Percentiles rank a stretch among this genome's conserved stretches.
These are phyloP conservation scores for Serranus cabrilla DNA, from an alignment of 2,797 vertebrate species.

Conservation along the genomic window DNA sequence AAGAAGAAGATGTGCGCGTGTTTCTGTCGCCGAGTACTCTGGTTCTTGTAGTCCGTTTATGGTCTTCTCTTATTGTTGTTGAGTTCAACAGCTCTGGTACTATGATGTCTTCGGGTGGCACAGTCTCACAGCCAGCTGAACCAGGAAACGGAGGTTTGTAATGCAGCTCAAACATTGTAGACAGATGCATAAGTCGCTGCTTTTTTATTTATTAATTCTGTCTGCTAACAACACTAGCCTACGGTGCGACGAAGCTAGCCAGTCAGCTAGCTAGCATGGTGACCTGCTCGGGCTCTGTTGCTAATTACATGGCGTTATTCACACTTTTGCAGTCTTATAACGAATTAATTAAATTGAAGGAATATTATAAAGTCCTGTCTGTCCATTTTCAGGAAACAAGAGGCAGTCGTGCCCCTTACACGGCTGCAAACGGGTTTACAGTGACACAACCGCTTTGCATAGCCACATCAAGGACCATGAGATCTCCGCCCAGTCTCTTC, in stretches of 20 bases:
- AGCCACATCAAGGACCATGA: constrained; percentile 90
- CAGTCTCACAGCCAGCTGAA: background rate
- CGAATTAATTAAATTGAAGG: fast-evolving
- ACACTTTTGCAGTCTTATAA: too few relatives aligned
- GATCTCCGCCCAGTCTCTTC: constrained; percentile 90
- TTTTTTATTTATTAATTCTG: fast-evolving
- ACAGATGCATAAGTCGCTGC: fast-evolving
- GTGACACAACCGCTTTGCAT: constrained; percentile 83
- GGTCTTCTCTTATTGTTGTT: background rate
- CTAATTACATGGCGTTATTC: fast-evolving
- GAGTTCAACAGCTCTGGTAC: fast-evolving
- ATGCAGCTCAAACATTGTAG: fast-evolving
- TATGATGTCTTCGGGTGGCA: constrained; percentile 9
- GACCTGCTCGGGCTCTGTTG: background rate
- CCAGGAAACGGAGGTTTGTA: constrained; percentile 45
- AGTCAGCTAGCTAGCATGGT: background rate
- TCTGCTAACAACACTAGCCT: fast-evolving
- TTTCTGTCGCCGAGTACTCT: constrained; percentile 20
- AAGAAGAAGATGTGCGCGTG: background rate
- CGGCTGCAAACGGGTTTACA: constrained; percentile 91
- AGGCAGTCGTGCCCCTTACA: constrained; percentile 84
- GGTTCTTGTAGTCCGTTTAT: constrained; percentile 3
- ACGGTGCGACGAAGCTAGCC: background rate
- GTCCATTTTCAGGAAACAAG: constrained; percentile 39
- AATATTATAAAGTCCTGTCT: background rate